These are phyloP conservation scores for Poecilia wingei DNA, from an alignment of 2,797 vertebrate species.

Conservation along the genomic window DNA sequence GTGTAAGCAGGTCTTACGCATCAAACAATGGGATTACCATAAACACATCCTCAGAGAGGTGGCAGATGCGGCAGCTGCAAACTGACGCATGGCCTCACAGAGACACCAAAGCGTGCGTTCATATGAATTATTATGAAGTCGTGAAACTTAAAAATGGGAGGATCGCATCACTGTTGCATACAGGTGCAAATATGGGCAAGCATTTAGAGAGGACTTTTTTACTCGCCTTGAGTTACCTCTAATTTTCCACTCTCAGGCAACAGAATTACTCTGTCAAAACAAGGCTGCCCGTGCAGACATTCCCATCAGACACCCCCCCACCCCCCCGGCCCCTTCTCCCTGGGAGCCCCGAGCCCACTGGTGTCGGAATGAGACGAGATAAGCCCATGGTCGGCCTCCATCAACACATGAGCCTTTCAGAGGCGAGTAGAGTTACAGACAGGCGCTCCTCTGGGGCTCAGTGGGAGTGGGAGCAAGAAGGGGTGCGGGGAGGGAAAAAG, in stretches of 20 bases:
- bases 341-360: slow-evolving; percentile 56
- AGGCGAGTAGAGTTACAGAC: slow-evolving; percentile 80
- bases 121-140: slow-evolving; percentile 24
- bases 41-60: slow-evolving; percentile 37
- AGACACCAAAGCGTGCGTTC: slow-evolving; percentile 21
- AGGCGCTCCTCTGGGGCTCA: slow-evolving; percentile 72
- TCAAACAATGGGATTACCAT: slow-evolving; percentile 61
- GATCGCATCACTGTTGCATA: not conserved
- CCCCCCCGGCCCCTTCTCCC: slow-evolving; percentile 30
- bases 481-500: not conserved
- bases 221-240: slow-evolving; percentile 47
- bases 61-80: slow-evolving; percentile 34
- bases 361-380: slow-evolving; percentile 77
- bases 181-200: slow-evolving; percentile 26
- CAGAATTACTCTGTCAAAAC: slow-evolving; percentile 64
- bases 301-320: slow-evolving; percentile 37
- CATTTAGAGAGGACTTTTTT: slow-evolving; percentile 41
- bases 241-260: slow-evolving; percentile 57
- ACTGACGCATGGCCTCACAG: slow-evolving; percentile 16
- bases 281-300: slow-evolving; percentile 54
- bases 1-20: slow-evolving; percentile 56
- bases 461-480: slow-evolving; percentile 50
- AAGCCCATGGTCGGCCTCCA: slow-evolving; percentile 76
- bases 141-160: slow-evolving; percentile 6
- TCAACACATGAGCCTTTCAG: slow-evolving; percentile 77